Evolutionary conservation across 2,797 vertebrate species (phyloP).

Genomic region (Notamacropus eugenii): DNA sequence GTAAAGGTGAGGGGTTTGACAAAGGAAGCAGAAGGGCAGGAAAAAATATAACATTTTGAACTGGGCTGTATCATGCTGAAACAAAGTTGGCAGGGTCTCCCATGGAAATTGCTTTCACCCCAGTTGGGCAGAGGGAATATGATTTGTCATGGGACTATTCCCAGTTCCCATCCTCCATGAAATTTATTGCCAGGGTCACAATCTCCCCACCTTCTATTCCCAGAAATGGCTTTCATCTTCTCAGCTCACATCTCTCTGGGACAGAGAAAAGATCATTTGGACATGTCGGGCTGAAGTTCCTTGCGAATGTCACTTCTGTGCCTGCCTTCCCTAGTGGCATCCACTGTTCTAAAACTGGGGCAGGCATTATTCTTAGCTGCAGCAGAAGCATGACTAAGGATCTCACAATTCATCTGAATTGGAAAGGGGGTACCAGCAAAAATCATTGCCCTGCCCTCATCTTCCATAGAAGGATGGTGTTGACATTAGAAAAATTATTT

Average conservation of each 20-base stretch:
- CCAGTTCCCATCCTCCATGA: background rate
- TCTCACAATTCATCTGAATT: slow-evolving; percentile 39
- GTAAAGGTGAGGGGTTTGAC: background rate
- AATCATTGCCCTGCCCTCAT: background rate
- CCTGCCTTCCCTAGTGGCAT: slow-evolving; percentile 1
- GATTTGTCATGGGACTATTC: background rate
- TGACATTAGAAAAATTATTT: background rate
- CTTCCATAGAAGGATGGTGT: background rate
- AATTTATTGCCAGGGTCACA: background rate
- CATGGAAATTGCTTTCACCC: background rate
- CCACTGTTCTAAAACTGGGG: slow-evolving; percentile 62
- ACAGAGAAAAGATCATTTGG: background rate
- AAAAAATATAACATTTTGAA: background rate
- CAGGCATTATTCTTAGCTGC: slow-evolving; percentile 69
- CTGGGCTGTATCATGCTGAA: background rate
- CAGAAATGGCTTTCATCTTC: background rate
- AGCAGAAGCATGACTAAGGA: slow-evolving; percentile 51
- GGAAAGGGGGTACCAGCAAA: slow-evolving; percentile 27
- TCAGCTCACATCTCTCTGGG: slow-evolving; percentile 10
- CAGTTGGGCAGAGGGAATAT: background rate
- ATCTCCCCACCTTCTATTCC: background rate
- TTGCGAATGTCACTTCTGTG: slow-evolving; percentile 34
- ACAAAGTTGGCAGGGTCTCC: background rate
- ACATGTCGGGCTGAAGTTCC: slow-evolving; percentile 11
- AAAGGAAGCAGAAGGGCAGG: background rate